Base-by-base conservation (phyloP, 2,888 invertebrate genomes). In the Notodonta dromedarius region DNA sequence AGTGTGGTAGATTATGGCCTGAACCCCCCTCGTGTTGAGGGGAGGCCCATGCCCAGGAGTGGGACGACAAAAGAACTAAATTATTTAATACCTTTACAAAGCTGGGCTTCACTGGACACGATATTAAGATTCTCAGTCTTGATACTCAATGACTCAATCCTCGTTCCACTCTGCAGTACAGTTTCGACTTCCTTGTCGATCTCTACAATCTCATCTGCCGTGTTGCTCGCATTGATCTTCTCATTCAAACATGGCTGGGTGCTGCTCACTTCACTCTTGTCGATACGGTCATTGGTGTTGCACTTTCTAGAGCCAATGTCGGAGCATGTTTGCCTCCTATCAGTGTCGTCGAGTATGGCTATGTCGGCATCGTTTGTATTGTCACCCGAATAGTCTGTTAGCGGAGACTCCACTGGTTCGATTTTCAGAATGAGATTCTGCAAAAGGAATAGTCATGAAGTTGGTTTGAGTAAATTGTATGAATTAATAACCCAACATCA, bases 181-280 rank as follows among this genome's bases (percentile, higher is more conserved):
- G 88, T 92, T 71, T 94, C 94, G 0, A 94, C 91, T 76, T 93
- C 94, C 63, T 93, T 93, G 63, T 94, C 93, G 66, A 93, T 93
- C 68, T 93, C 93, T 58, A 90, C 80, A 46, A 85, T 82, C 39
- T 92, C 90, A 24, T 90, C 86, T 4, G 88, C 85, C 42, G 63
- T 55, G 58, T 85, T 83, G 0, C 73, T 66, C n/a, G 79, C 75
- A 60, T 80, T 82, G 6, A 58, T 70, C 71, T 88, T 92, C 1
- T 91, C 91, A 65, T 89, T 88, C 7, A 92, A 76, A 64, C 89
- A 90, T 2, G 92, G 92, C 53, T 93, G 91, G 0, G 93, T 93
- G 70, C 92, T 93, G 60, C 87, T 93, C 0, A 93, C 93, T 90
- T 93, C 93, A 9, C 80, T 93, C 61, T 89, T 93, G 13, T 87